Percentiles rank a stretch among this genome's conserved stretches.
These are phyloP conservation scores for Heteropelma amictum DNA, from an alignment of 2,888 invertebrate genomes.

Conservation along the genomic window DNA sequence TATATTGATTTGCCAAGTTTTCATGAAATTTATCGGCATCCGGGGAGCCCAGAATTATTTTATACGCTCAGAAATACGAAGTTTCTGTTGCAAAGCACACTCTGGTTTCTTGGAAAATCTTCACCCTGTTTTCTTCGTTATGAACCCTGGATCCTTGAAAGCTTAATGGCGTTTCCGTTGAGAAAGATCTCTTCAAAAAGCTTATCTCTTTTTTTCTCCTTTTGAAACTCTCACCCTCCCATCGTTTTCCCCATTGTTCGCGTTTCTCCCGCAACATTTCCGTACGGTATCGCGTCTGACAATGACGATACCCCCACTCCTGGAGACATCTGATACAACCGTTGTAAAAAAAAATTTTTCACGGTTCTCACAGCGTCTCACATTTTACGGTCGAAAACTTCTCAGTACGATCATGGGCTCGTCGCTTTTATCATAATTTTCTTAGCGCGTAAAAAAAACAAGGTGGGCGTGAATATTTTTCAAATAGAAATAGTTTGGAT, in stretches of 20 bases:
- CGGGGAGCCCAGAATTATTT: too few species aligned
- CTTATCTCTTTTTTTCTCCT: conserved; percentile 47
- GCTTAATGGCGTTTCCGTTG: conserved; percentile 63
- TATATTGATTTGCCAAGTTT: too few species aligned
- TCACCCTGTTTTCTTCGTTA: conserved; percentile 31
- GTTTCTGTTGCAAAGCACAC: too few species aligned
- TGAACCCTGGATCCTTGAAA: conserved; percentile 49
- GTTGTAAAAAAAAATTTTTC: conserved; percentile 17
- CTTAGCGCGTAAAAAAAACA: neutral
- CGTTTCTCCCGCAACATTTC: conserved; percentile 48
- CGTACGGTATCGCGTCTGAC: conserved; percentile 35
- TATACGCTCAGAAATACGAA: too few species aligned
- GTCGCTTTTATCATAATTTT: neutral
- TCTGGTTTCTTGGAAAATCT: conserved; percentile 26
- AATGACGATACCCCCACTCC: conserved; percentile 4
- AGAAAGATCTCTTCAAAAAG: conserved; percentile 40
- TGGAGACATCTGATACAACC: neutral
- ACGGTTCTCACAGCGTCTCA: conserved; percentile 12
- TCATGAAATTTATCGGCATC: too few species aligned
- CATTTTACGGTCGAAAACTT: conserved; percentile 28
- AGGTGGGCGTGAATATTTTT: neutral
- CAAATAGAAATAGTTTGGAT: too few species aligned
- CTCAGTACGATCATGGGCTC: conserved; percentile 12
- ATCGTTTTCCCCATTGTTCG: conserved; percentile 31
- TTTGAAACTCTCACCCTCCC: conserved; percentile 20